A percentile compares a stretch with the other conserved stretches of the same genome.
Conservation (phyloP, 2,888 invertebrate genomes). For the Dysmachus trigonus region DNA sequence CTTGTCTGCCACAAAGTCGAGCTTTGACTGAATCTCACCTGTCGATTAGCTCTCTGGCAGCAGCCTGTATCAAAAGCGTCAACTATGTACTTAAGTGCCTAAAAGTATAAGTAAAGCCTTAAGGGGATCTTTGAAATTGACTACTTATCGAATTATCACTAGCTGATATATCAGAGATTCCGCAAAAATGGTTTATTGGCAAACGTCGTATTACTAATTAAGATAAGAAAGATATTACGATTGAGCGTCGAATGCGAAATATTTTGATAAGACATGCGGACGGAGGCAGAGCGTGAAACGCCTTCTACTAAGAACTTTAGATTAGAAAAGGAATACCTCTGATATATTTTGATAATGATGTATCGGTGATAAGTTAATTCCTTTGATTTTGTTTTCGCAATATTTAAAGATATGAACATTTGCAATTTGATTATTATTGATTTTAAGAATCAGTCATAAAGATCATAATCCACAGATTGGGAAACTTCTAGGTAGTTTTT, state of each 20-base stretch:
- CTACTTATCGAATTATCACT: background rate
- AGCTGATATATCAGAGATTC: background rate
- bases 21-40: background rate
- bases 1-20: background rate
- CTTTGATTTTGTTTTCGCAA: background rate
- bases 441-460: no score
- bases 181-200: background rate
- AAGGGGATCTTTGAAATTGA: background rate
- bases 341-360: background rate
- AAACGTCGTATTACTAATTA: background rate
- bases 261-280: background rate
- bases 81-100: background rate
- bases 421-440: no score
- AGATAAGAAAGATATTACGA: background rate
- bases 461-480: no score
- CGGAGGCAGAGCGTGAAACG: background rate
- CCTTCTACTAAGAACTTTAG: background rate
- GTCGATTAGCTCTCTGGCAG: background rate
- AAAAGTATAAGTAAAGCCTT: background rate
- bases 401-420: background rate
- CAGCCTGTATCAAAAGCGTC: background rate
- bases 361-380: background rate
- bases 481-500: no score
- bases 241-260: background rate
- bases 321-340: background rate